phyloP scores from a whole-genome alignment of 2,888 invertebrate species.

The Ceramica pisi region DNA sequence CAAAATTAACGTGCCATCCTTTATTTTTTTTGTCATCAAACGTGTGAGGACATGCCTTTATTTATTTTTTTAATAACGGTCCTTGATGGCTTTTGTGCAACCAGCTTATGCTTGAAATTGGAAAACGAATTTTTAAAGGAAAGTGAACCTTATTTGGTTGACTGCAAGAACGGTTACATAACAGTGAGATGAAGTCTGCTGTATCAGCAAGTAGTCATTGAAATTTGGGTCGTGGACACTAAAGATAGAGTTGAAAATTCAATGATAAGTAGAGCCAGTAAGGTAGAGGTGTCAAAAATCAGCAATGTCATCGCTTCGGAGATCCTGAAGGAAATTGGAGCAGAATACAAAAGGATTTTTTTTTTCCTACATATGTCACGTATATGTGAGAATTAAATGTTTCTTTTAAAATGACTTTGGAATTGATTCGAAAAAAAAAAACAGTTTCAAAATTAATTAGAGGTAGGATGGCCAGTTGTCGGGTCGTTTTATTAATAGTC shows the following conservation, averaged over 20 bases:
- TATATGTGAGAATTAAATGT: conserved; percentile 63
- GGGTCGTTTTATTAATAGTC: conserved; percentile 54
- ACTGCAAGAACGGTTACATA: rapidly evolving
- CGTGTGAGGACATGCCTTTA: conserved; percentile 76
- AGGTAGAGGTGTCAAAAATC: conserved; percentile 67
- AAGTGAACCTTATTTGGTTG: conserved; percentile 21
- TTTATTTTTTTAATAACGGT: conserved; percentile 78
- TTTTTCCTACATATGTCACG: conserved; percentile 65
- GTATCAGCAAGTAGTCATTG: not conserved
- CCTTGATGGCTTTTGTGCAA: conserved; percentile 66
- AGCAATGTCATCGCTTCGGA: conserved; percentile 79
- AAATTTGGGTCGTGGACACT: too few relatives aligned
- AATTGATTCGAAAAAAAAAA: conserved; percentile 52
- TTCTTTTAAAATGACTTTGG: conserved; percentile 63
- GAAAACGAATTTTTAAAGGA: not conserved
- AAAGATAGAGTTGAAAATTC: too few relatives aligned
- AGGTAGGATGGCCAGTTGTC: conserved; percentile 56
- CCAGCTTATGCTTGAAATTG: conserved; percentile 42
- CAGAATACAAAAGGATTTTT: conserved; percentile 69
- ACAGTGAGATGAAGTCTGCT: not conserved
- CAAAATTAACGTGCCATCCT: conserved; percentile 83
- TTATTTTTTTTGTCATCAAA: conserved; percentile 77
- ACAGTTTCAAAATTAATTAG: conserved; percentile 58
- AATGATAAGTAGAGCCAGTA: conserved; percentile 9
- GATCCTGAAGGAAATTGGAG: conserved; percentile 76